Base-by-base conservation (phyloP, 2,113 vertebrate species). In the Pluvianellus socialis region DNA sequence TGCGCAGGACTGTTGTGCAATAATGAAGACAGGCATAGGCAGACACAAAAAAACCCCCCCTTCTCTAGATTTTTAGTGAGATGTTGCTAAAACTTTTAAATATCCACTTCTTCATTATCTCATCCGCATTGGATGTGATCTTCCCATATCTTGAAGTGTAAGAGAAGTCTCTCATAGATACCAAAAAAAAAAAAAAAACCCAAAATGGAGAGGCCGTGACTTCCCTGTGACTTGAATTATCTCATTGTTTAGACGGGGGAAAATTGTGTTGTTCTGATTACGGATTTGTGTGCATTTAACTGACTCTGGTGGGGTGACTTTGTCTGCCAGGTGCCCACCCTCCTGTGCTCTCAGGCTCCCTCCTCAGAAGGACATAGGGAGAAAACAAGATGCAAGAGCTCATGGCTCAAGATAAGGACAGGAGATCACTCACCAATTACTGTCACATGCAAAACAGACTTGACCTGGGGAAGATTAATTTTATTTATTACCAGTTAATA, bases 151-250 rank as follows among this genome's bases (percentile, higher is more conserved):
- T 28, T 33, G 33, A 56, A 86, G 23, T 56, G 7, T 32, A 55
- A 82, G 47, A 73, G 55, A 79, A 82, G 17, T 72, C 5, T 89
- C n/a, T 49, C 19, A 23, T 18, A 47, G 40, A 26, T 50, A 40
- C 3, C 24, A 44, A 86, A 67, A 79, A 5, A 27, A 76, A 88
- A 45, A 12, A 79, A 5, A 27, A 76, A 88, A 45, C 7, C 9
- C 8, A 59, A 82, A 66, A 24, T 6, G 5, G 32, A 65, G 33
- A 71, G 17, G 18, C 26, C 0, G 0, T 67, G 14, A 45, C 63
- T 87, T 52, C 21, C 42, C 47, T 24, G 26, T 86, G 49, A 42
- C 38, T 76, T 3, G 1, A 66, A 26, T 84, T 55, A 53, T 40
- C 21, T 83, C 53, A 35, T 56, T 70, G 40, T 13, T 82, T 33